Evolutionary conservation across 2,888 invertebrate genomes (phyloP).

Genomic region (Hoplodrina ambigua): DNA sequence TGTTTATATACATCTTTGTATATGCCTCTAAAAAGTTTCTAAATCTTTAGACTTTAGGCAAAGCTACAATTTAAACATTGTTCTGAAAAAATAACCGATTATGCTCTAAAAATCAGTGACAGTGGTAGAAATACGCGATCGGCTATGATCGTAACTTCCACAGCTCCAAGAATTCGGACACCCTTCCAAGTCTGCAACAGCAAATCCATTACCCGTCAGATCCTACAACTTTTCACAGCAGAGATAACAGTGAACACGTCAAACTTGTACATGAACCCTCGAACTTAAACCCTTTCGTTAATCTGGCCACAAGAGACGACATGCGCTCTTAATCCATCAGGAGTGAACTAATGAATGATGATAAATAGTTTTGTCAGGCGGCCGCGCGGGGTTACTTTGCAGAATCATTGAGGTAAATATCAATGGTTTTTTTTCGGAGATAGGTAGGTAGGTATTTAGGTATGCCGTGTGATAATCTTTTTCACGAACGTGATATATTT

Average conservation of each 20-base stretch:
- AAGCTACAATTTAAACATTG: too few relatives aligned
- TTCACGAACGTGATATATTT: too few relatives aligned
- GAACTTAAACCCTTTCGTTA: slow-evolving; percentile 81
- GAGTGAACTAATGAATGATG: slow-evolving; percentile 85
- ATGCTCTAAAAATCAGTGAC: too few relatives aligned
- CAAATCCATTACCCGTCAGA: slow-evolving; percentile 47
- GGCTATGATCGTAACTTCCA: background rate
- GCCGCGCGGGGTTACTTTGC: slow-evolving; percentile 51
- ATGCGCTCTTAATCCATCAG: slow-evolving; percentile 69
- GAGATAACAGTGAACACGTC: slow-evolving; percentile 61
- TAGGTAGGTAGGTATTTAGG: background rate
- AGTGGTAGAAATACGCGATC: background rate
- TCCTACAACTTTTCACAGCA: slow-evolving; percentile 53
- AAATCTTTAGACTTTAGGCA: too few relatives aligned
- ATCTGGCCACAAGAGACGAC: slow-evolving; percentile 80
- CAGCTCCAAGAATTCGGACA: slow-evolving; percentile 1
- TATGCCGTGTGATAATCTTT: background rate
- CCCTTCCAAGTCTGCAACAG: slow-evolving; percentile 48
- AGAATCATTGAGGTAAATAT: slow-evolving; percentile 41
- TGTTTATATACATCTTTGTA: too few relatives aligned
- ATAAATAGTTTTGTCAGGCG: slow-evolving; percentile 82
- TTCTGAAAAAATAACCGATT: too few relatives aligned
- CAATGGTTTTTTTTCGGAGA: background rate
- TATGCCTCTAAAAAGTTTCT: too few relatives aligned
- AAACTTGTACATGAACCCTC: slow-evolving; percentile 69